A percentile compares a stretch with the other conserved stretches of the same genome.
Conservation (phyloP, 1,140 invertebrate genomes). For the Drosophila ogumai region DNA sequence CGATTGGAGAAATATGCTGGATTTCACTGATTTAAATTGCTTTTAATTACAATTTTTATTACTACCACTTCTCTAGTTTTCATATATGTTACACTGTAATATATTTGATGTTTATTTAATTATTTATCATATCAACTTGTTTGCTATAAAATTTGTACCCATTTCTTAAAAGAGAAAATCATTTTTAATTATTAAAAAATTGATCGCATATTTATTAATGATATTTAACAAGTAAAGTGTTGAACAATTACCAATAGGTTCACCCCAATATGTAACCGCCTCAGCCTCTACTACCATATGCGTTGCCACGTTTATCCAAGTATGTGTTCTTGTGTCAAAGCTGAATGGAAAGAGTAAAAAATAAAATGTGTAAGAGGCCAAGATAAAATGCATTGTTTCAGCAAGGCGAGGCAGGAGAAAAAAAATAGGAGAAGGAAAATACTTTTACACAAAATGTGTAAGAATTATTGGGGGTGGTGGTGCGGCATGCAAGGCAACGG, state of each 20-base stretch:
- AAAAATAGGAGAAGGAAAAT: slow-evolving; percentile 41
- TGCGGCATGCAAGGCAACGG: slow-evolving; percentile 51
- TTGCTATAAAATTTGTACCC: too few species aligned
- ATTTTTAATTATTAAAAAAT: too few species aligned
- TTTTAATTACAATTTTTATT: too few species aligned
- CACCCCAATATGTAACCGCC: slow-evolving; percentile 57
- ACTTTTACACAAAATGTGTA: slow-evolving; percentile 58
- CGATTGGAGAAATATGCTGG: too few species aligned
- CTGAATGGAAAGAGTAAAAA: slow-evolving; percentile 66
- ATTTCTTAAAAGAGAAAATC: too few species aligned
- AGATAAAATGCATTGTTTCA: slow-evolving; percentile 80
- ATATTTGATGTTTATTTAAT: too few species aligned
- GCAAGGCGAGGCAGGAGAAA: slow-evolving; percentile 16
- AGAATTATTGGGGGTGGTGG: slow-evolving; percentile 46
- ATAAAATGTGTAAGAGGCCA: slow-evolving; percentile 75
- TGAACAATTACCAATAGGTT: neutral
- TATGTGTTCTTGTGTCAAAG: slow-evolving; percentile 64
- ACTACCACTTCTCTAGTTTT: too few species aligned
- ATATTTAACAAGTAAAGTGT: neutral
- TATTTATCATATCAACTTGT: too few species aligned
- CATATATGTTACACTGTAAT: too few species aligned
- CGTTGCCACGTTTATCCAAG: slow-evolving; percentile 25
- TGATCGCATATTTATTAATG: neutral
- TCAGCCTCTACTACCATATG: slow-evolving; percentile 46
- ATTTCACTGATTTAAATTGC: too few species aligned